These are phyloP conservation scores for Gallinago jamesoni DNA, from an alignment of 2,113 vertebrate species.

Conservation along the genomic window DNA sequence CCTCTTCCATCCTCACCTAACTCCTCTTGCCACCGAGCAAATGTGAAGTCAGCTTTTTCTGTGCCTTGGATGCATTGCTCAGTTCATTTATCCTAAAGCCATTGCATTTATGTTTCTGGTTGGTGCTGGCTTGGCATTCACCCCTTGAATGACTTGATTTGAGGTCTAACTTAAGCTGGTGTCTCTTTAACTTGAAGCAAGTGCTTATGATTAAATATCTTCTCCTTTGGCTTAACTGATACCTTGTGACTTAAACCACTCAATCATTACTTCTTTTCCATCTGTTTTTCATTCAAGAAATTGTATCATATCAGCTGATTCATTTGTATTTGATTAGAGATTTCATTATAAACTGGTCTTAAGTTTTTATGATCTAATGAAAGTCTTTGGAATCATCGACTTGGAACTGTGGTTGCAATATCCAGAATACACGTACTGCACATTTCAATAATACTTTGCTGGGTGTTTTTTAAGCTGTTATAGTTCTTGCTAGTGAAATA, in stretches of 20 bases:
- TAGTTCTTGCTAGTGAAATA: not conserved
- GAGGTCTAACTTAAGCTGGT: not conserved
- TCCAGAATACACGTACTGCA: not conserved
- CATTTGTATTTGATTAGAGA: slow-evolving; percentile 58
- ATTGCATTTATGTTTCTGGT: not conserved
- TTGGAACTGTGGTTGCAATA: not conserved
- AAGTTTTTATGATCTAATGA: slow-evolving; percentile 51
- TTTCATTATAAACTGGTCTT: slow-evolving; percentile 42
- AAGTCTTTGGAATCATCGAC: not conserved
- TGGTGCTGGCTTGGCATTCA: not conserved
- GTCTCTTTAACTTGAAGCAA: not conserved
- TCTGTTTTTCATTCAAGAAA: slow-evolving; percentile 56
- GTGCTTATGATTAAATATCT: not conserved
- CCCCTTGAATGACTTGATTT: not conserved
- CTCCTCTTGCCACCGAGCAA: not conserved
- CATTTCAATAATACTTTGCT: not conserved
- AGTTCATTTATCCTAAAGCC: not conserved
- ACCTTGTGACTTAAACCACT: slow-evolving; percentile 26
- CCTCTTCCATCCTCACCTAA: not conserved
- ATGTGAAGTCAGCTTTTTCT: not conserved
- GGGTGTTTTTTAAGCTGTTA: not conserved
- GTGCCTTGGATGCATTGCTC: not conserved
- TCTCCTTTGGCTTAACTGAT: not conserved
- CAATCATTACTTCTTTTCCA: slow-evolving; percentile 13
- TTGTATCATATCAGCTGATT: slow-evolving; percentile 45